A percentile compares a stretch with the other conserved stretches of the same genome.
These are phyloP conservation scores for Steinernema scapterisci DNA, from an alignment of 2,888 invertebrate genomes.

Conservation along the genomic window DNA sequence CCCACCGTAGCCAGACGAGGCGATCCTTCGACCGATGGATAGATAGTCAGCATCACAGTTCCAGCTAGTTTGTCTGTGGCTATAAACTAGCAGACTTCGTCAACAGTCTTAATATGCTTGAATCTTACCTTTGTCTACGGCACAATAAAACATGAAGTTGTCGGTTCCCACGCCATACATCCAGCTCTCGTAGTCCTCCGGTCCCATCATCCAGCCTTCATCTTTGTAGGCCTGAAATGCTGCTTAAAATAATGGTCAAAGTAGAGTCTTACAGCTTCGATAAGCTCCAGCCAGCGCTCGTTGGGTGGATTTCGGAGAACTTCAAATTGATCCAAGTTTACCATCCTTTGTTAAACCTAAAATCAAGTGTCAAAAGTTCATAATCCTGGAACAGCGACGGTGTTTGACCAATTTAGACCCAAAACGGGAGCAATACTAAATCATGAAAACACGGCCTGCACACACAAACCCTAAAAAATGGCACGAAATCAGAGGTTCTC, in stretches of 20 bases:
- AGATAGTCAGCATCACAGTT: neutral
- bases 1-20: neutral
- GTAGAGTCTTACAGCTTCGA: neutral
- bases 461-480: no score
- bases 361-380: no score
- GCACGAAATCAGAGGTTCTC: no score
- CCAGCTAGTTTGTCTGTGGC: neutral
- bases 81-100: neutral
- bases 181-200: neutral
- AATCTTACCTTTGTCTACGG: neutral
- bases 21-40: neutral
- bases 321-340: neutral
- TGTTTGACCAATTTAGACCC: no score
- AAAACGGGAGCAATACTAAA: no score
- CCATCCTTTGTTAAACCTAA: no score
- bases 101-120: neutral
- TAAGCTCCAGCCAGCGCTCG: neutral
- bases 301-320: neutral
- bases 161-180: neutral
- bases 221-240: neutral
- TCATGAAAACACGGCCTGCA: no score
- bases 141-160: neutral
- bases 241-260: no score
- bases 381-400: no score
- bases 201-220: neutral